phyloP scores from a whole-genome alignment of 2,113 vertebrate species.

The Cyrtonyx montezumae region DNA sequence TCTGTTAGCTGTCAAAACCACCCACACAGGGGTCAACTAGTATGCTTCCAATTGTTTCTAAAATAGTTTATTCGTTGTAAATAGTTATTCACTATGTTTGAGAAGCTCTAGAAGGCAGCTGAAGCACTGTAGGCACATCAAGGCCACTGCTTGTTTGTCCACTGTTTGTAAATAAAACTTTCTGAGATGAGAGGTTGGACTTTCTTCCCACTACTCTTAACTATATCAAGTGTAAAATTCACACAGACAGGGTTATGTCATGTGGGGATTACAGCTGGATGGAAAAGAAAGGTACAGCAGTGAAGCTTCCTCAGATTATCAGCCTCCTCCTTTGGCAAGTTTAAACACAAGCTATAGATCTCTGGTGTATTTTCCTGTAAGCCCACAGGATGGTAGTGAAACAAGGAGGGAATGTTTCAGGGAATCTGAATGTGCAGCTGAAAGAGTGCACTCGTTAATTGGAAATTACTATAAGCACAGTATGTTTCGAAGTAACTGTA shows the following conservation, averaged over 20 bases:
- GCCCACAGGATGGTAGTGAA: background rate
- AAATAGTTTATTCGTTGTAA: background rate
- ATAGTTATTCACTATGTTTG: background rate
- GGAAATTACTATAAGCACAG: background rate
- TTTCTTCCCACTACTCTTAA: background rate
- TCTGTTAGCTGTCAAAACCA: background rate
- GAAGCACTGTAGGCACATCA: background rate
- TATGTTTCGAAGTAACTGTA: background rate
- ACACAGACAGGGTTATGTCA: background rate
- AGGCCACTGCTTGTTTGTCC: background rate
- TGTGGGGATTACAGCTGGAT: background rate
- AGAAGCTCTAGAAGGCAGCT: background rate
- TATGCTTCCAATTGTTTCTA: background rate
- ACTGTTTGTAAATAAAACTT: background rate
- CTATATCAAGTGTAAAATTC: background rate
- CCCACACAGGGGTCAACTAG: background rate
- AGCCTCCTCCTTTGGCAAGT: background rate
- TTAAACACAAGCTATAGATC: background rate
- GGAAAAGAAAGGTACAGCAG: background rate
- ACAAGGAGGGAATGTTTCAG: background rate
- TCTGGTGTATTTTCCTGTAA: background rate
- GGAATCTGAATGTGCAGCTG: background rate
- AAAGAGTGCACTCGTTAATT: background rate
- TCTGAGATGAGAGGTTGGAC: rapidly evolving
- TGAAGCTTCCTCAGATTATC: background rate